A percentile compares a stretch with the other conserved stretches of the same genome.
Evolutionary conservation across 1,140 invertebrate species (phyloP).

Genomic region (Lucilia sericata): DNA sequence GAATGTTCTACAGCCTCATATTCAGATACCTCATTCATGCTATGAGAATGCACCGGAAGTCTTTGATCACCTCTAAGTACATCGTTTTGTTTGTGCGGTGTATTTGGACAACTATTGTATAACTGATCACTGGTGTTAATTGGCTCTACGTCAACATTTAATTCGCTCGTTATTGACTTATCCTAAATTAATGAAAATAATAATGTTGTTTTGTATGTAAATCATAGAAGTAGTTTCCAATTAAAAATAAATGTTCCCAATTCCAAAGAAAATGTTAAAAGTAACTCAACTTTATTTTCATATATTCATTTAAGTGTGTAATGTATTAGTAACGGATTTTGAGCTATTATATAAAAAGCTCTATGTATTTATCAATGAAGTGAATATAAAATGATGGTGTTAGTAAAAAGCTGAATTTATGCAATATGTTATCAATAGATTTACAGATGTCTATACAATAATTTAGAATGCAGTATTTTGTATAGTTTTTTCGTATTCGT

Average conservation of each 20-base stretch:
- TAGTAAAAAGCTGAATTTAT: no score
- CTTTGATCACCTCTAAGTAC: background rate
- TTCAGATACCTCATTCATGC: constrained; percentile 23
- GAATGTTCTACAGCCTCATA: background rate
- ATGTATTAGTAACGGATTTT: no score
- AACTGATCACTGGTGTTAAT: background rate
- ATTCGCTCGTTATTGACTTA: background rate
- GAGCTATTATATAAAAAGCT: no score
- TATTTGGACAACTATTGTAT: constrained; percentile 57
- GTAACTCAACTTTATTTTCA: background rate
- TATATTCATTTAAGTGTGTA: background rate
- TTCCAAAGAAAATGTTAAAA: background rate
- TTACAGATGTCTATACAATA: no score
- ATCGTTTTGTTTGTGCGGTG: constrained; percentile 50
- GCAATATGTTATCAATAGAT: no score
- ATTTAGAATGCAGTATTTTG: background rate
- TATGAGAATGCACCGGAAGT: constrained; percentile 4
- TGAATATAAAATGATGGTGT: constrained; percentile 19
- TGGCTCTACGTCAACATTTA: background rate
- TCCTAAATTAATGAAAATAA: constrained; percentile 26
- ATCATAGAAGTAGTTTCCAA: constrained; percentile 19
- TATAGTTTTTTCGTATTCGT: background rate
- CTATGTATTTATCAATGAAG: background rate
- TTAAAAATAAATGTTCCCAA: background rate
- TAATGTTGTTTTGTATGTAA: no score